Evolutionary conservation across 2,797 vertebrate genomes (phyloP), one percentile per base, ranked within the genome.

Genomic region (Cyprinodon diabolis): DNA sequence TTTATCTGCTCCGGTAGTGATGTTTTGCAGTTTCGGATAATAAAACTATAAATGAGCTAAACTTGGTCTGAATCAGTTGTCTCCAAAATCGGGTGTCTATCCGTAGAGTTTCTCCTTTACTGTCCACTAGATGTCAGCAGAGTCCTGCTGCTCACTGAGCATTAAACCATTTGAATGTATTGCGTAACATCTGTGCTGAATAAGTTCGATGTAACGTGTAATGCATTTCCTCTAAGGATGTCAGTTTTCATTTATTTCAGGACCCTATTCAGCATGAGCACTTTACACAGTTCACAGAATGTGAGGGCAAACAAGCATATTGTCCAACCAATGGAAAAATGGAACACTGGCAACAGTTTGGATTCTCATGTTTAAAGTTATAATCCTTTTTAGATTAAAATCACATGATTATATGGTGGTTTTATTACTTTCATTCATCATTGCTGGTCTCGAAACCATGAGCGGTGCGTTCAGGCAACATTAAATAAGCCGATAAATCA

Each of bases 51-150:
- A 30, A 30, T 30, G 30, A 30, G 30, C 30, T 30, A 30, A 30
- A 30, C 30, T 30, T 30, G 30, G 30, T 30, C 30, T 30, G 30
- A 30, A 30, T 30, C 30, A 30, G 30, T 30, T 30, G 30, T 30
- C 30, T 30, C 30, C 30, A 30, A 30, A 30, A 30, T 30, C 30
- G 30, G 30, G 30, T 30, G 45, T 47, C 11, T 7, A 7, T 11
- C 45, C 11, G 45, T 7, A 7, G 62, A n/a, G 6, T 8, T n/a
- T 23, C 6, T 11, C 13, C 13, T 25, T 58, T 55, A 43, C 6
- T 45, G 21, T 14, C 89, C 91, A 87, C 83, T 65, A 89, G 89
- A 57, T 86, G 91, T 74, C 89, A 81, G 58, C 19, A 40, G 13
- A 11, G 69, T 10, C 13, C 54, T 62, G 49, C 51, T 5, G 47